phyloP scores from a whole-genome alignment of 2,113 vertebrate species.

The Aptenodytes patagonicus region DNA sequence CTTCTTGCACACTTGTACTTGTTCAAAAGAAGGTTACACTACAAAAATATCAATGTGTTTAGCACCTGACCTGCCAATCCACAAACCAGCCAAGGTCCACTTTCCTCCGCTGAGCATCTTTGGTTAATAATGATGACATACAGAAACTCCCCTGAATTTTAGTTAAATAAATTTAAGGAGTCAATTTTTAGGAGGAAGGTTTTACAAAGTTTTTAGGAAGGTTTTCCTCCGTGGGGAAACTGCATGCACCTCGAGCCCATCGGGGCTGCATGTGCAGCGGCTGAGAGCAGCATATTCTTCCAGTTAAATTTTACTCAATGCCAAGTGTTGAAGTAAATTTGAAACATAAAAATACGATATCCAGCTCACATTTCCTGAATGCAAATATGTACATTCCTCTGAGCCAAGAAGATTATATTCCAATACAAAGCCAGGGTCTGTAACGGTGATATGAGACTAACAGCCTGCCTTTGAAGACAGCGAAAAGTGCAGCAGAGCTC shows the following conservation, averaged over 20 bases:
- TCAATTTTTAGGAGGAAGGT: neutral
- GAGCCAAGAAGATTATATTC: conserved; percentile 60
- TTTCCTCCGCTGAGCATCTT: neutral
- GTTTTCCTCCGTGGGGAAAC: neutral
- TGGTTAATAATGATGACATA: fast-evolving
- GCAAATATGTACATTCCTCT: conserved; percentile 63
- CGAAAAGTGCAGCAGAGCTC: conserved; percentile 56
- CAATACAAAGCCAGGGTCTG: conserved; percentile 54
- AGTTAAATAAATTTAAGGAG: neutral
- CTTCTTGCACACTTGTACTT: neutral
- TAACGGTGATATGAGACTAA: conserved; percentile 58
- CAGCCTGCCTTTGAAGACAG: conserved; percentile 61
- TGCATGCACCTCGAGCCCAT: neutral
- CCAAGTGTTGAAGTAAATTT: conserved; percentile 37
- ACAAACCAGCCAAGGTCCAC: neutral
- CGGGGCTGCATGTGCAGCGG: neutral
- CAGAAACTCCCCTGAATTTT: neutral
- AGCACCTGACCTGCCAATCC: neutral
- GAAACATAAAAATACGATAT: conserved; percentile 53
- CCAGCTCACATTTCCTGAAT: conserved; percentile 59
- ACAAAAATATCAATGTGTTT: neutral
- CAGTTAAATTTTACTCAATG: conserved; percentile 2
- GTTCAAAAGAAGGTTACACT: neutral
- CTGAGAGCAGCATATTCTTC: neutral
- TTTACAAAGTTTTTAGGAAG: neutral